Conservation (phyloP, 2,888 invertebrate genomes). For the Drosophila mulleri region DNA sequence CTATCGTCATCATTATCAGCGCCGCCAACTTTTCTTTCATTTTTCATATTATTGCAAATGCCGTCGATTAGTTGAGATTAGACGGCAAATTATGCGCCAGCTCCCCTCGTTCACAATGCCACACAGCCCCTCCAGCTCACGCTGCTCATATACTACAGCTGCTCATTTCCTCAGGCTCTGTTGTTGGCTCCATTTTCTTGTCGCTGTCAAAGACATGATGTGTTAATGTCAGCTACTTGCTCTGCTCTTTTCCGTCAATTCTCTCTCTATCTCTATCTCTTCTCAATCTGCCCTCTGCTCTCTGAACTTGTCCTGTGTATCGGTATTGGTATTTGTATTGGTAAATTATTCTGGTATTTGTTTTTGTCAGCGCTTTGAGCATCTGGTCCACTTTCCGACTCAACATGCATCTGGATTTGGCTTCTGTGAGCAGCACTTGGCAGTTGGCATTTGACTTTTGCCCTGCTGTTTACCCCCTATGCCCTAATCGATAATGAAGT, state of each 20-base stretch:
- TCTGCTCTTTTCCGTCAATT: conserved; percentile 26
- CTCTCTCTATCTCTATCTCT: conserved; percentile 2
- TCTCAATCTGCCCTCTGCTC: conserved; percentile 2
- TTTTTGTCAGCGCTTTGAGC: conserved; percentile 66
- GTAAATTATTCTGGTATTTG: conserved; percentile 75
- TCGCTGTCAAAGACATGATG: conserved; percentile 75
- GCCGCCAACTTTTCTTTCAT: conserved; percentile 69
- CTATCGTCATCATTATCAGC: conserved; percentile 76
- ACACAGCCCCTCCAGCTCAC: neutral
- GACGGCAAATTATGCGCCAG: conserved; percentile 74
- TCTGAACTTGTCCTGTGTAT: conserved; percentile 35
- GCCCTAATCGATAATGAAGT: conserved; percentile 73
- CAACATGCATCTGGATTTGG: conserved; percentile 70
- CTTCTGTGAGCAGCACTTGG: conserved; percentile 46
- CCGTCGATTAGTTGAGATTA: conserved; percentile 79
- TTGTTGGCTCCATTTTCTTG: conserved; percentile 40
- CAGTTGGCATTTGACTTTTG: conserved; percentile 22
- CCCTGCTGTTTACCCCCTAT: conserved; percentile 19
- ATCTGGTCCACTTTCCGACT: conserved; percentile 45
- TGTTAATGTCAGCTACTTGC: conserved; percentile 72
- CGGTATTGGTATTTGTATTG: conserved; percentile 64
- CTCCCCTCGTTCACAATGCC: neutral
- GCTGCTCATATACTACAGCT: conserved; percentile 18
- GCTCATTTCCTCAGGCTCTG: conserved; percentile 61
- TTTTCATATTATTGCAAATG: conserved; percentile 79